These are phyloP conservation scores for Musca vetustissima DNA, from an alignment of 1,140 invertebrate species.

Conservation along the genomic window DNA sequence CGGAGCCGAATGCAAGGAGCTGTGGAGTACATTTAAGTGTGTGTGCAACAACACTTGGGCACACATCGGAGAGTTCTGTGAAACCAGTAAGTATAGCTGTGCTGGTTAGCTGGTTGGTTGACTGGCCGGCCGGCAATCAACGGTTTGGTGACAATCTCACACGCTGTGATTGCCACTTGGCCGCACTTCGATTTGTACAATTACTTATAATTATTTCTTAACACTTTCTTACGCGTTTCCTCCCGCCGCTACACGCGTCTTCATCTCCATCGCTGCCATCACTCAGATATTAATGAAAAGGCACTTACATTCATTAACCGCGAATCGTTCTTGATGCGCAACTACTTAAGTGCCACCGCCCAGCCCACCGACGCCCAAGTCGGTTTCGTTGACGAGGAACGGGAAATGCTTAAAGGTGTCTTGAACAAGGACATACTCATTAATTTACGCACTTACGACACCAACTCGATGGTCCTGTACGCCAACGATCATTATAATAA, in stretches of 20 bases:
- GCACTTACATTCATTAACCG: slow-evolving; percentile 84
- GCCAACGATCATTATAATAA: slow-evolving; percentile 93
- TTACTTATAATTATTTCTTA: not conserved
- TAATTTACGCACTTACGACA: slow-evolving; percentile 85
- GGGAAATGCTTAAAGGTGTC: slow-evolving; percentile 70
- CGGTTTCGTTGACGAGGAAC: slow-evolving; percentile 64
- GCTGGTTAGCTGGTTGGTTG: not conserved
- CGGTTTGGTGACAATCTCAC: not conserved
- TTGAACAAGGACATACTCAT: slow-evolving; percentile 78
- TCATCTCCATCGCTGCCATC: not conserved
- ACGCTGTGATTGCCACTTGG: too few relatives aligned
- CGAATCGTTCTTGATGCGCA: slow-evolving; percentile 76
- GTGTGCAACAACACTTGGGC: slow-evolving; percentile 89
- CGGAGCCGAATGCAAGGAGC: slow-evolving; percentile 84
- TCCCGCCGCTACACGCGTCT: not conserved
- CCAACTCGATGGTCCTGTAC: slow-evolving; percentile 80
- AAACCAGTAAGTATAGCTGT: slow-evolving; percentile 71
- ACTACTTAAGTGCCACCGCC: slow-evolving; percentile 62
- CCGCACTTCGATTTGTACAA: not conserved
- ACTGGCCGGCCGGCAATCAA: not conserved
- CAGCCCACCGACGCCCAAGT: slow-evolving; percentile 31
- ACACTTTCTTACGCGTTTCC: too few relatives aligned
- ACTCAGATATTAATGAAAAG: slow-evolving; percentile 84
- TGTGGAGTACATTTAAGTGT: slow-evolving; percentile 90
- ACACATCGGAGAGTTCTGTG: slow-evolving; percentile 84